These are phyloP conservation scores for Mycetomoellerius zeteki DNA, from an alignment of 1,140 invertebrate species.

Conservation along the genomic window DNA sequence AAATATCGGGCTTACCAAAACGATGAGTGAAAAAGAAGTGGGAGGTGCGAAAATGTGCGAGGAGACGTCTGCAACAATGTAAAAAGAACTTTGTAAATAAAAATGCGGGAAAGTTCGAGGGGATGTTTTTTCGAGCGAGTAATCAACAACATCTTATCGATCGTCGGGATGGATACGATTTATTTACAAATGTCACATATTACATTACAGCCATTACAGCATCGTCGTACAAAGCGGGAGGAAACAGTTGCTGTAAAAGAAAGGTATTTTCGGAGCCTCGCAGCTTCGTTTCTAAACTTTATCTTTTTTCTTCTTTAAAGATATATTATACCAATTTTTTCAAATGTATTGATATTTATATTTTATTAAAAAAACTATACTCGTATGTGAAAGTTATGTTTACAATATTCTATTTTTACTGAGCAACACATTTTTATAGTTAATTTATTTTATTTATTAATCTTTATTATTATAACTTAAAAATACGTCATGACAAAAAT, in stretches of 20 bases:
- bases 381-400: too few species aligned
- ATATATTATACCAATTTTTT: neutral
- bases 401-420: too few species aligned
- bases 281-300: neutral
- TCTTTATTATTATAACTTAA: too few species aligned
- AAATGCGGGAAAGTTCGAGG: conserved; percentile 29
- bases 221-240: neutral
- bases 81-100: conserved; percentile 53
- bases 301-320: neutral
- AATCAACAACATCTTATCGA: conserved; percentile 41
- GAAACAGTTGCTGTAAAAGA: neutral
- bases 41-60: conserved; percentile 50
- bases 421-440: too few species aligned
- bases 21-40: conserved; percentile 69
- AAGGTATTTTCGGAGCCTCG: neutral
- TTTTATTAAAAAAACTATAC: too few species aligned
- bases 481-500: too few species aligned
- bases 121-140: neutral
- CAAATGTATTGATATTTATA: too few species aligned
- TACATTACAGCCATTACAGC: conserved; percentile 29
- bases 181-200: conserved; percentile 53
- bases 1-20: conserved; percentile 66
- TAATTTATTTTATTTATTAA: too few species aligned
- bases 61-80: conserved; percentile 68
- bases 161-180: conserved; percentile 12